Base-by-base conservation (phyloP, 2,113 vertebrate species). In the Zootoca vivipara region DNA sequence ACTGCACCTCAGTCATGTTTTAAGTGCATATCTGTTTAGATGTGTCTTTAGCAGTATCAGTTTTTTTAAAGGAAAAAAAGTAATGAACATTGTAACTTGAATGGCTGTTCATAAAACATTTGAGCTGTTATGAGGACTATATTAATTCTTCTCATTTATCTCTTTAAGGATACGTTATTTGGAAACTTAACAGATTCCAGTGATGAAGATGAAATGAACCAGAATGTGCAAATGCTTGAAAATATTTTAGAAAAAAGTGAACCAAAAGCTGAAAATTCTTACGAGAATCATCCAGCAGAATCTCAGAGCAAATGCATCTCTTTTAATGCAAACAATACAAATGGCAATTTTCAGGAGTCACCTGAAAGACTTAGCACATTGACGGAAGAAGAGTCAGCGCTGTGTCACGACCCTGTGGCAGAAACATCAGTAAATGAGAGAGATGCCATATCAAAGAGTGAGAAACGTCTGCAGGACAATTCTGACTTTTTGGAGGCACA, bases 111-210 rank as follows among this genome's bases (percentile, higher is more conserved):
- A 30, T 65, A 28, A 24, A 77, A 22, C 5, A 64, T 22, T 40
- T 78, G 10, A n/a, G 9, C 35, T 18, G 7, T 56, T 33, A 35
- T 18, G 26, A 69, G 62, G 18, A 87, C 30, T 38, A 15, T 33
- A 52, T 13, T 18, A 84, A 20, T 40, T 69, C 10, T 77, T 78
- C 9, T 69, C 9, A 8, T 83, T 67, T 87, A 84, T 95, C 78
- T 40, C 64, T 92, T 96, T 52, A 93, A 98, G 97, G 96, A 96
- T 87, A 24, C 38, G 2, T 89, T 93, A 62, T 96, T 96, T 87
- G 97, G 94, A 93, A 95, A 96, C 22, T 28, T 91, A 40, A 91
- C 94, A 0, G 87, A 92, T 90, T 97, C 96, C 89, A 97, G 97
- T 0, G 96, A 97, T 0, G 92, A 52, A 52, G 46, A 93, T 22